Percentiles rank a stretch among this genome's conserved stretches.
These are phyloP conservation scores for Orycteropus afer DNA, from an alignment of 2,113 vertebrate genomes.

Conservation along the genomic window DNA sequence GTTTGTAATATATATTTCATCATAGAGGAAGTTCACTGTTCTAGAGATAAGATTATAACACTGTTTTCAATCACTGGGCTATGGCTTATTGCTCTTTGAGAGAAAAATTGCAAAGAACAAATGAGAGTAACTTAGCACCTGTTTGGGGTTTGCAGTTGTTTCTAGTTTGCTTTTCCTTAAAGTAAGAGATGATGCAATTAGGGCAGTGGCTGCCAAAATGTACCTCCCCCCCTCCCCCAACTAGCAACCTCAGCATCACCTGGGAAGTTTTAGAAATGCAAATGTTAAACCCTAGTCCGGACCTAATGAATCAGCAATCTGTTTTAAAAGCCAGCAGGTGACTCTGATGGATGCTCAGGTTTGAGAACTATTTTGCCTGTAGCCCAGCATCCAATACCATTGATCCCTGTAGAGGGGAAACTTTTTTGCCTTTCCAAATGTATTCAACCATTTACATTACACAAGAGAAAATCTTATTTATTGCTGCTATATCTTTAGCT, in stretches of 20 bases:
- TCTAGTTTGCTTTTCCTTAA: neutral
- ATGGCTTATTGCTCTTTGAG: neutral
- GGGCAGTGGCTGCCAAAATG: neutral
- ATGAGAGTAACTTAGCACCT: neutral
- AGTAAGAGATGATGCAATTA: neutral
- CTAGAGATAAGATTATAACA: neutral
- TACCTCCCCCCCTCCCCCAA: neutral
- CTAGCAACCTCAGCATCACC: neutral
- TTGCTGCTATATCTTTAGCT: neutral
- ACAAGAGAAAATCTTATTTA: neutral
- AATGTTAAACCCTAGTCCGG: neutral
- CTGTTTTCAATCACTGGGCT: too few species aligned
- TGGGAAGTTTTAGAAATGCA: neutral
- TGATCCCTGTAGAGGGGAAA: neutral
- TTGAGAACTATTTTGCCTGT: fast-evolving
- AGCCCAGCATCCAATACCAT: neutral
- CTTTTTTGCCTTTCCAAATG: neutral
- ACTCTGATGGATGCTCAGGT: neutral
- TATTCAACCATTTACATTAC: neutral
- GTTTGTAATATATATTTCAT: neutral
- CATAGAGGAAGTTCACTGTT: neutral
- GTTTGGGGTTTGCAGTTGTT: neutral
- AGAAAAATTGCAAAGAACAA: neutral
- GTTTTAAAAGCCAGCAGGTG: neutral
- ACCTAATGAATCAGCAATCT: neutral